A percentile compares a stretch with the other conserved stretches of the same genome.
Conservation (phyloP, 2,113 vertebrate species). For the Alethe diademata region DNA sequence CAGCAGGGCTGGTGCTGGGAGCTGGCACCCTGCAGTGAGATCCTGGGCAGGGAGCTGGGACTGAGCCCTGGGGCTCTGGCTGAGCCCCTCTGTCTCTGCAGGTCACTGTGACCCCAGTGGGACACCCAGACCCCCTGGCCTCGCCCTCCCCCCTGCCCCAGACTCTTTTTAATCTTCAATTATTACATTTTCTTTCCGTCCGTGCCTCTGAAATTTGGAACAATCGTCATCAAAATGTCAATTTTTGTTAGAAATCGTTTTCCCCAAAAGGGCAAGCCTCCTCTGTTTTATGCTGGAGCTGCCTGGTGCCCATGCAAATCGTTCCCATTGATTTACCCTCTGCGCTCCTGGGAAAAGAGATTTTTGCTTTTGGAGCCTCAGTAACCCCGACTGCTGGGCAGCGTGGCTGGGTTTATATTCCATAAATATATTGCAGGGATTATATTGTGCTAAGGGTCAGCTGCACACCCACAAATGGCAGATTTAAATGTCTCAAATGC, state of each 20-base stretch:
- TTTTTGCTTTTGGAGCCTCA: neutral
- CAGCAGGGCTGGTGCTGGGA: accelerated
- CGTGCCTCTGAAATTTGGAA: neutral
- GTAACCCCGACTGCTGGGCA: neutral
- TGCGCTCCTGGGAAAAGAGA: neutral
- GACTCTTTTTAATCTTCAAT: accelerated
- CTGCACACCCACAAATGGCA: neutral
- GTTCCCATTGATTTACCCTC: neutral
- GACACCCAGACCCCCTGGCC: accelerated
- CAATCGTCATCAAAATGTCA: neutral
- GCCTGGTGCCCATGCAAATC: neutral
- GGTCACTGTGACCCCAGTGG: accelerated
- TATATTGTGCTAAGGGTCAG: neutral
- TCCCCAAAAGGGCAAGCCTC: neutral
- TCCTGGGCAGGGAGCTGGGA: too few species aligned
- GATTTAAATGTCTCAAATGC: neutral
- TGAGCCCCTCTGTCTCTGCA: neutral
- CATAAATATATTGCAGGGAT: neutral
- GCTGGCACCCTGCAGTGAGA: neutral
- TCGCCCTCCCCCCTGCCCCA: accelerated
- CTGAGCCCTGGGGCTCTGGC: too few species aligned
- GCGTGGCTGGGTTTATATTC: neutral
- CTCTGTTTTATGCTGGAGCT: neutral
- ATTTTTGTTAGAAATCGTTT: neutral
- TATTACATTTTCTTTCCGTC: neutral